phyloP scores from a whole-genome alignment of 1,140 invertebrate species.

The Streblospio benedicti region DNA sequence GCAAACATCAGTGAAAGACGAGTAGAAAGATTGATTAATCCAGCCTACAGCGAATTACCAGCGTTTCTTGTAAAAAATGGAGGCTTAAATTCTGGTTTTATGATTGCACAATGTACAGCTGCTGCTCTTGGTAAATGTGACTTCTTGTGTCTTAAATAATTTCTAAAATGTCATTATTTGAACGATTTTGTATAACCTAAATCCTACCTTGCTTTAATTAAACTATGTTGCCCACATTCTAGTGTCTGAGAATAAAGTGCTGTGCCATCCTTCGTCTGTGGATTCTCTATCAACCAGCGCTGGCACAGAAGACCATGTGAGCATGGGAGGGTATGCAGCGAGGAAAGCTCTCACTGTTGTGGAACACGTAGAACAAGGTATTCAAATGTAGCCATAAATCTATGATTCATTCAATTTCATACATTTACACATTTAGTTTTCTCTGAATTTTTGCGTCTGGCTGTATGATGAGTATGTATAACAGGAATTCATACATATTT shows the following conservation, averaged over 20 bases:
- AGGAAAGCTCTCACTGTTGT: constrained; percentile 59
- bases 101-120: constrained; percentile 67
- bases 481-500: too few relatives aligned
- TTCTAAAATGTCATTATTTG: neutral
- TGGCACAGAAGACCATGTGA: constrained; percentile 67
- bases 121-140: constrained; percentile 55
- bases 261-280: constrained; percentile 65
- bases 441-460: too few relatives aligned
- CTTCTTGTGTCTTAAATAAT: neutral
- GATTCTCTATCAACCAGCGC: constrained; percentile 65
- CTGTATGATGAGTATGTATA: too few relatives aligned
- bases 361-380: constrained; percentile 57
- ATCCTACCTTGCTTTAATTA: neutral
- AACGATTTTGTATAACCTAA: neutral
- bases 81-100: constrained; percentile 68
- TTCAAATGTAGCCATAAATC: too few relatives aligned
- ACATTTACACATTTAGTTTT: too few relatives aligned
- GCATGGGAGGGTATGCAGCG: constrained; percentile 65
- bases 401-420: too few relatives aligned
- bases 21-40: constrained; percentile 63
- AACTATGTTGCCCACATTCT: neutral
- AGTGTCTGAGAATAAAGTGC: constrained; percentile 61
- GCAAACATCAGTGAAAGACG: constrained; percentile 65
- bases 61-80: constrained; percentile 63
- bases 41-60: constrained; percentile 60